These are phyloP conservation scores for Sebastes oblongus DNA, from an alignment of 2,797 vertebrate species.

Conservation along the genomic window DNA sequence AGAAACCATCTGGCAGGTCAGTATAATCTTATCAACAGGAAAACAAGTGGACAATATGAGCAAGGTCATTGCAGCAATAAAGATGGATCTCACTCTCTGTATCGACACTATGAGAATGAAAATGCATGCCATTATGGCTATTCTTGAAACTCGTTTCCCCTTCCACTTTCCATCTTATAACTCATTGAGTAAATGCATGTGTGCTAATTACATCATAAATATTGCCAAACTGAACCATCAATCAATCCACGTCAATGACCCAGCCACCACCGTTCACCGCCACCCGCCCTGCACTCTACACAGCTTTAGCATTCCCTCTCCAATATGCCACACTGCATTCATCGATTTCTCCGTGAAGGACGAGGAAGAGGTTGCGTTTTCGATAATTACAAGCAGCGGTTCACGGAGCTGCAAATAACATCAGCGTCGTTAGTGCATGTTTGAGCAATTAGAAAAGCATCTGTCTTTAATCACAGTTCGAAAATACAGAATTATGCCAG, in stretches of 20 bases:
- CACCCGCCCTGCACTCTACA: not conserved
- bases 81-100: not conserved
- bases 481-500: slow-evolving; percentile 4
- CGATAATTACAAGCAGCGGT: slow-evolving; percentile 65
- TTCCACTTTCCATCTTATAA: not conserved
- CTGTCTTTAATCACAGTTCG: slow-evolving; percentile 52
- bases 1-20: not conserved
- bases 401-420: slow-evolving; percentile 60
- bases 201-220: slow-evolving; percentile 12
- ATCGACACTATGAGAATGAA: not conserved
- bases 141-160: not conserved
- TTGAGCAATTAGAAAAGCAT: slow-evolving; percentile 63
- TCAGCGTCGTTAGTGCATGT: slow-evolving; percentile 59
- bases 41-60: not conserved
- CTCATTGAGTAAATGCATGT: not conserved
- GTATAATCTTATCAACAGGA: not conserved
- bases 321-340: slow-evolving; percentile 16
- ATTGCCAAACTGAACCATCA: not conserved
- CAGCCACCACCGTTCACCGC: not conserved
- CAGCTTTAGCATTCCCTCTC: slow-evolving; percentile 10
- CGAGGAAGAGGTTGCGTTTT: slow-evolving; percentile 56
- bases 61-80: not conserved
- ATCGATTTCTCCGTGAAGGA: slow-evolving; percentile 53
- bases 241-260: slow-evolving; percentile 16
- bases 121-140: not conserved